Evolutionary conservation across 2,797 vertebrate genomes (phyloP), one percentile per base, ranked within the genome.

Genomic region (Cyprinodon diabolis): DNA sequence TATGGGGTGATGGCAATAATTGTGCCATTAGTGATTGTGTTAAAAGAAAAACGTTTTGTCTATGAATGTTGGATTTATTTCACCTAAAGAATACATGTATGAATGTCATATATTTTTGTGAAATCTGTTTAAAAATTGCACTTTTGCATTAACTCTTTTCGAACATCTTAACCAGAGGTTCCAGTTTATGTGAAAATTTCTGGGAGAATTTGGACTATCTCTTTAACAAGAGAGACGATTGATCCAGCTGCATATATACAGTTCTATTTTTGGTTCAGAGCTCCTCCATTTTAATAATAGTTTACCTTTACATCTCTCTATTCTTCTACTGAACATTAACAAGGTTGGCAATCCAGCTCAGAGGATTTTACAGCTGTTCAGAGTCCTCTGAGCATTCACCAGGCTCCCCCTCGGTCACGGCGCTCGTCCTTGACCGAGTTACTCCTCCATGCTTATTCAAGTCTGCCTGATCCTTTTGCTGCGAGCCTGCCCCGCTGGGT

Each of bases 291-390:
- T 48, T 78, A 48, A 78, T 83, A 43, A 71, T 12, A 21, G 0
- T 17, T 63, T 49, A 12, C 23, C 21, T 72, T 68, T 6, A 77
- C 72, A 13, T 0, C 37, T 17, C 23, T 54, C 47, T 51, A 48
- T 60, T 81, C 37, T 48, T 51, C n/a, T 17, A 19, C 57, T 0
- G 57, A 21, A 45, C 15, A 1, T 55, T 37, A 66, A 72, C 51
- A 77, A 43, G 69, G 43, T 15, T 2, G 15, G 60, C 30, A 14
- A 48, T 68, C 43, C 74, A 51, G 25, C 30, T 76, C 48, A 56
- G 6, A 60, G 66, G 47, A 40, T 74, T 89, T 90, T 86, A 90
- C 69, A 74, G 80, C 73, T 17, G 73, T 83, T 19, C 86, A 87
- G 82, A 89, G 89, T 92, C 66, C 68, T 57, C 11, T 0, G 2